Conservation (phyloP, 2,113 vertebrate genomes). For the Lethenteron camtschaticum region DNA sequence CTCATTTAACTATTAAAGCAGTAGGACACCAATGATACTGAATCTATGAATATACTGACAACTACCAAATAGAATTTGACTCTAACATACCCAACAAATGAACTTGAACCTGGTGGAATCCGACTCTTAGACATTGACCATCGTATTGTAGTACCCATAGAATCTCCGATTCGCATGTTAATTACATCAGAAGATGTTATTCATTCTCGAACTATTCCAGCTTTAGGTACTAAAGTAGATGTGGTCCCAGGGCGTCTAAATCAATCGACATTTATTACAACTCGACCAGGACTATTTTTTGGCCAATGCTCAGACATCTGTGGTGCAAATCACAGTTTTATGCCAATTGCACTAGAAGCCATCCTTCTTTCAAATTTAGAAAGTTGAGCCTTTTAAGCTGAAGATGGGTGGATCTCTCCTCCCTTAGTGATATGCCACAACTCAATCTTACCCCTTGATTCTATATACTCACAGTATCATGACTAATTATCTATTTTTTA, state of each 20-base stretch:
- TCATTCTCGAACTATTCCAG: conserved; percentile 12
- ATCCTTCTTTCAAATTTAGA: conserved; percentile 13
- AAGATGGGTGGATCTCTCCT: conserved; percentile 12
- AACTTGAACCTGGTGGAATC: conserved; percentile 11
- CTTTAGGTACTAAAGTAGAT: conserved; percentile 13
- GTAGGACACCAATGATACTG: conserved; percentile 16
- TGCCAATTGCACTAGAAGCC: conserved; percentile 14
- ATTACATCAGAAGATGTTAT: conserved; percentile 14
- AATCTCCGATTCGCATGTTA: conserved; percentile 11
- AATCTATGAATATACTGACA: conserved; percentile 15
- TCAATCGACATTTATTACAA: conserved; percentile 12
- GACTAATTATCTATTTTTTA: conserved; percentile 8
- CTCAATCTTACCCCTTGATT: conserved; percentile 13
- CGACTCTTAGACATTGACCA: conserved; percentile 14
- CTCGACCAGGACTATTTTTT: conserved; percentile 10
- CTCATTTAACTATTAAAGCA: conserved; percentile 13
- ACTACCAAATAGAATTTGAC: conserved; percentile 12
- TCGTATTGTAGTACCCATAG: conserved; percentile 12
- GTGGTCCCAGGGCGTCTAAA: conserved; percentile 14
- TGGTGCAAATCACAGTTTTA: conserved; percentile 15
- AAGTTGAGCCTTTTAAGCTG: conserved; percentile 18
- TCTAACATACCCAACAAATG: conserved; percentile 15
- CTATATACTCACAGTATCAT: neutral
- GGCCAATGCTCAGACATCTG: conserved; percentile 17
- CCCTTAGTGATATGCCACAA: conserved; percentile 16